Evolutionary conservation across 2,888 invertebrate genomes (phyloP).

Genomic region (Euzophera pinguis): DNA sequence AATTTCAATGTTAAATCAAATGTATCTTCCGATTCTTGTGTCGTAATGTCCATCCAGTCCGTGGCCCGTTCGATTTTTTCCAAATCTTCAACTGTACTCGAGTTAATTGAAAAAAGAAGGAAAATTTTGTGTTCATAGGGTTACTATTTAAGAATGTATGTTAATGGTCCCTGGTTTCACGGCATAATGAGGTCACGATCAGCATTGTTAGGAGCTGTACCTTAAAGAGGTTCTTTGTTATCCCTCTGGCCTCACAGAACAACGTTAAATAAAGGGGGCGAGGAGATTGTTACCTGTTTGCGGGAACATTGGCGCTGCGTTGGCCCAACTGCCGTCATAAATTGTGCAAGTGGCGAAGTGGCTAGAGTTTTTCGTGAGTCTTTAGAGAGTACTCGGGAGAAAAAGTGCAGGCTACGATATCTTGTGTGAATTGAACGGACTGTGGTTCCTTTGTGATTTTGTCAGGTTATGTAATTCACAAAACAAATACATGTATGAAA

Average conservation of each 20-base stretch:
- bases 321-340: constrained; percentile 61
- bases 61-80: no score
- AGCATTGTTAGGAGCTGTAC: neutral
- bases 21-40: no score
- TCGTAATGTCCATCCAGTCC: no score
- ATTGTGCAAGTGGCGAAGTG: constrained; percentile 55
- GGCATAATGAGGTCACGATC: no score
- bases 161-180: no score
- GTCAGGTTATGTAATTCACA: constrained; percentile 29
- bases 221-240: neutral
- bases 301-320: constrained; percentile 40
- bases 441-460: constrained; percentile 37
- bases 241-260: neutral
- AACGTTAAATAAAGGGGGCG: neutral
- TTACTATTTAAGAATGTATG: no score
- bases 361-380: constrained; percentile 53
- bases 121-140: no score
- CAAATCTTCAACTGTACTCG: no score
- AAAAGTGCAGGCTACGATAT: constrained; percentile 42
- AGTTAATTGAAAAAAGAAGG: no score
- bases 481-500: no score
- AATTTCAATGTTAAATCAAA: no score
- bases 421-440: constrained; percentile 52
- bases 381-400: constrained; percentile 53
- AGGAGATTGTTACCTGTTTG: constrained; percentile 36